Conservation (phyloP, 2,797 vertebrate species). For the Hylomyscus alleni region DNA sequence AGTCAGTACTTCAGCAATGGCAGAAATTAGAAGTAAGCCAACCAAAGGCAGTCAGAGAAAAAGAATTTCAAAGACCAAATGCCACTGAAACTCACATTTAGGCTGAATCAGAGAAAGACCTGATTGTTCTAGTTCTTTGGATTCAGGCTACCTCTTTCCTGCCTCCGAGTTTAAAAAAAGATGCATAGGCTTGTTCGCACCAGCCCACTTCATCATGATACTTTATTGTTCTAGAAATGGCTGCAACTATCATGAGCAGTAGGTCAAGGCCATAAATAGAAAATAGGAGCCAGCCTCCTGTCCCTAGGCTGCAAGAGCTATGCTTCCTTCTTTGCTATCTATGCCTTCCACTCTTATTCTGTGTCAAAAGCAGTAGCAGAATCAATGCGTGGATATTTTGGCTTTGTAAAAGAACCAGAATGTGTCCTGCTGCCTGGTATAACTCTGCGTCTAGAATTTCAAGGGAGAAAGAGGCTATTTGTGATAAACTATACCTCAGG, state of each 20-base stretch:
- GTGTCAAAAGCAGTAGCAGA: not conserved
- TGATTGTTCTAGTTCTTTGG: not conserved
- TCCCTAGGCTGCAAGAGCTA: not conserved
- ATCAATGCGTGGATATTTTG: not conserved
- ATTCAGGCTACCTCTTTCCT: slow-evolving; percentile 26
- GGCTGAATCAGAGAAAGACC: slow-evolving; percentile 15
- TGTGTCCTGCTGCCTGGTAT: not conserved
- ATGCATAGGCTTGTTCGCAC: not conserved
- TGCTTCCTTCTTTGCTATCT: not conserved
- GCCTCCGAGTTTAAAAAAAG: slow-evolving; percentile 36
- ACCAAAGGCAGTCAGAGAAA: not conserved
- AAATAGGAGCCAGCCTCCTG: not conserved
- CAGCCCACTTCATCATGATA: slow-evolving; percentile 15
- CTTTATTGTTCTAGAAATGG: slow-evolving; percentile 61
- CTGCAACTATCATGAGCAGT: not conserved
- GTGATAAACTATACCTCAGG: not conserved
- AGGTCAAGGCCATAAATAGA: slow-evolving; percentile 7
- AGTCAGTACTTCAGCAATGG: not conserved
- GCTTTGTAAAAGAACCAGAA: not conserved
- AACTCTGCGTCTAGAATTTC: slow-evolving; percentile 12
- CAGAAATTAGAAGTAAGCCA: not conserved
- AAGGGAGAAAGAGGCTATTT: not conserved
- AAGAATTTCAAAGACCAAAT: not conserved
- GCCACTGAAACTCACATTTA: slow-evolving; percentile 53
- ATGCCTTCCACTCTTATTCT: not conserved